Percentiles rank a stretch among this genome's conserved stretches.
These are phyloP conservation scores for Dascillus cervinus DNA, from an alignment of 2,888 invertebrate genomes.

Conservation along the genomic window DNA sequence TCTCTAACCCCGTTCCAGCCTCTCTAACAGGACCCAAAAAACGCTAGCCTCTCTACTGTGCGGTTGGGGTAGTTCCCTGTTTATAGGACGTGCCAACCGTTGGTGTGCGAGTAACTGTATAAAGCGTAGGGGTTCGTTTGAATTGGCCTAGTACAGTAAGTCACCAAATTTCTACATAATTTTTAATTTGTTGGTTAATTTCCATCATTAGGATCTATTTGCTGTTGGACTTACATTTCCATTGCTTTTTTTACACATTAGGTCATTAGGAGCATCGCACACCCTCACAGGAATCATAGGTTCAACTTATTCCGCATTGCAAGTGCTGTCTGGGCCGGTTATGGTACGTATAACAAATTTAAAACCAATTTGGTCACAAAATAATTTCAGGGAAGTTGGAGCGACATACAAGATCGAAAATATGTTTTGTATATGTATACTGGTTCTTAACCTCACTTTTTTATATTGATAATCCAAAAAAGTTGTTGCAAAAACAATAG, in stretches of 20 bases:
- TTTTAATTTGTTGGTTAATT: not conserved
- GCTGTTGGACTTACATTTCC: conserved; percentile 56
- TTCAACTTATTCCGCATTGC: conserved; percentile 56
- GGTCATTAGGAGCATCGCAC: conserved; percentile 52
- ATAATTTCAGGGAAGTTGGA: conserved; percentile 54
- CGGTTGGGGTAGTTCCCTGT: no score
- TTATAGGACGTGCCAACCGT: no score
- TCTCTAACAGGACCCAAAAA: no score
- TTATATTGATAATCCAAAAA: no score
- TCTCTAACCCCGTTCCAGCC: no score
- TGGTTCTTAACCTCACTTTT: conserved; percentile 46
- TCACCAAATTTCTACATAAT: not conserved
- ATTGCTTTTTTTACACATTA: conserved; percentile 48
- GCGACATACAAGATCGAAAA: conserved; percentile 55
- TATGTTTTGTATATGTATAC: conserved; percentile 45
- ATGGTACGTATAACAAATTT: conserved; percentile 43
- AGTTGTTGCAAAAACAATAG: no score
- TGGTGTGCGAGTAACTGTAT: no score
- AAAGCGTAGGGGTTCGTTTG: no score
- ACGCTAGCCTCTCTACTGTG: no score
- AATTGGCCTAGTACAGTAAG: no score
- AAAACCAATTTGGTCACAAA: conserved; percentile 4
- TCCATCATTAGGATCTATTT: conserved; percentile 50
- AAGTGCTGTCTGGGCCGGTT: conserved; percentile 56
- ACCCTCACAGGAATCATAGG: conserved; percentile 52